Evolutionary conservation across 1,140 invertebrate genomes (phyloP).

Genomic region (Laupala kohalensis): DNA sequence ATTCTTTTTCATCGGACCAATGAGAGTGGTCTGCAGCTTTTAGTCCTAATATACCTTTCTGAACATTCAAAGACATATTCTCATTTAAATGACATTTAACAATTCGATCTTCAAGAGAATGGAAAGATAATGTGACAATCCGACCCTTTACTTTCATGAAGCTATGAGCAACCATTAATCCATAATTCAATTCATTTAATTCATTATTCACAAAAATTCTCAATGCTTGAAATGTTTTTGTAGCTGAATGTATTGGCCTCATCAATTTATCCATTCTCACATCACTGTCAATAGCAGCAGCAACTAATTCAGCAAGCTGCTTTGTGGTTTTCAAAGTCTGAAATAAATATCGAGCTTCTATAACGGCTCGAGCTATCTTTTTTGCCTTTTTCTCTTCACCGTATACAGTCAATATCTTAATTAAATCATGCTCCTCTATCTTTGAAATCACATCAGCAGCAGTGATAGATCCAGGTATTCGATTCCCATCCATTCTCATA

Average conservation of each 20-base stretch:
- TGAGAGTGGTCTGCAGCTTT: slow-evolving; percentile 42
- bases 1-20: slow-evolving; percentile 34
- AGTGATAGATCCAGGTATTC: slow-evolving; percentile 54
- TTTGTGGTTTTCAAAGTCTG: slow-evolving; percentile 66
- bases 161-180: slow-evolving; percentile 58
- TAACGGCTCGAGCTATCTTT: slow-evolving; percentile 74
- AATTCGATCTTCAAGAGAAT: slow-evolving; percentile 90
- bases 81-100: slow-evolving; percentile 80
- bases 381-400: slow-evolving; percentile 81
- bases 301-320: slow-evolving; percentile 69
- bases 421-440: slow-evolving; percentile 63
- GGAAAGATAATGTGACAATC: slow-evolving; percentile 75
- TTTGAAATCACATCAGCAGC: slow-evolving; percentile 74
- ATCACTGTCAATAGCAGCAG: slow-evolving; percentile 44
- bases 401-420: slow-evolving; percentile 73
- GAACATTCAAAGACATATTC: slow-evolving; percentile 50
- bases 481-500: slow-evolving; percentile 85
- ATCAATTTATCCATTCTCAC: slow-evolving; percentile 52
- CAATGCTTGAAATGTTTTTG: slow-evolving; percentile 87
- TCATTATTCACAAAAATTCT: slow-evolving; percentile 96
- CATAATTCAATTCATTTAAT: slow-evolving; percentile 90
- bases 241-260: slow-evolving; percentile 66
- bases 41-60: slow-evolving; percentile 49
- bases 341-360: slow-evolving; percentile 74
- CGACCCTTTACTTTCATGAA: slow-evolving; percentile 65